Base-by-base conservation (phyloP, 23 tunicate genomes). In the Ascidia mentula region DNA sequence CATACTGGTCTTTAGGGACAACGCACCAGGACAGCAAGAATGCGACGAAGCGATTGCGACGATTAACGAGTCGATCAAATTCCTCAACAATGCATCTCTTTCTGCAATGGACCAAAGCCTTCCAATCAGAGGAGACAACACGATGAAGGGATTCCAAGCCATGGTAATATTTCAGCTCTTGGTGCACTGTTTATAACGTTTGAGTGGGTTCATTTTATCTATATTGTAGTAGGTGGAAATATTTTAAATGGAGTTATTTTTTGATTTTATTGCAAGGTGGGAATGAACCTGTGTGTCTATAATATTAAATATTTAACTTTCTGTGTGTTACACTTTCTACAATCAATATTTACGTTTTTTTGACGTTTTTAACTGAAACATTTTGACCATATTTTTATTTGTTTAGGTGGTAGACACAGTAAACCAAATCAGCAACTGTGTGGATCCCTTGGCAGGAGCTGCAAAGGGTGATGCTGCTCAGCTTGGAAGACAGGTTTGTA, bases 11-110 rank as follows among this genome's bases (percentile, higher is more conserved):
- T 24, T 7, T 34, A 86, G 98, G 70, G 98, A 93, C 89, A 93
- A 93, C 32, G 99, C 99, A 1, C 99, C 99, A 3, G 99, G 99
- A 32, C 99, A 96, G 73, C 92, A 87, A 72, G 99, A 96, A 75
- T 96, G 99, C 59, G 99, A 96, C 59, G 90, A 91, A 13, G 97
- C 99, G 2, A 96, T 96, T 75, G 87, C 84, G 24, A 17, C 83
- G 18, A 89, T 96, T 76, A 88, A 96, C 72, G 82, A 96, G 37
- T 97, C 96, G 36, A 87, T 96, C 72, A 77, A 96, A 72, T 77
- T 91, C 36, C 80, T 96, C 46, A 96, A 96, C 88, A 76, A 91
- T 45, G 97, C 97, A 0, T 87, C 97, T 3, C 59, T 96, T 37
- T 92, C 96, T 32, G 99, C 95, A 13, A 86, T 96, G 88, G 88